Conservation (phyloP, 2,113 vertebrate genomes). For the Aegotheles bennettii region DNA sequence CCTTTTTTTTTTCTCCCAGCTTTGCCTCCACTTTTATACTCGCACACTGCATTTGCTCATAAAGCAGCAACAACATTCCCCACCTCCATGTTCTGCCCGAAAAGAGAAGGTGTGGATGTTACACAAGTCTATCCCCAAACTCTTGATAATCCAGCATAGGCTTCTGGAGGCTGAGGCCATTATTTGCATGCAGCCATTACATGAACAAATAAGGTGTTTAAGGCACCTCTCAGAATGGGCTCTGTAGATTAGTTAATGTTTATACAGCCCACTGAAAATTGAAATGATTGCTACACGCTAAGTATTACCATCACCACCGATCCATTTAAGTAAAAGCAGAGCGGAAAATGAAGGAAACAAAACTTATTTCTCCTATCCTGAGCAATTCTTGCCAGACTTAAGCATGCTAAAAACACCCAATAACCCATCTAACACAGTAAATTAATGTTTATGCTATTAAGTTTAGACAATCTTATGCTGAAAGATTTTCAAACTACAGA, state of each 20-base stretch:
- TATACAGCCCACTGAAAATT: conserved; percentile 22
- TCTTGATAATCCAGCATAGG: rapidly evolving
- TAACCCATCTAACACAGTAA: conserved; percentile 32
- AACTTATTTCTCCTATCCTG: conserved; percentile 42
- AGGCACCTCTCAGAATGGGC: conserved; percentile 8
- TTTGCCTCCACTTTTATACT: not conserved
- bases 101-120: not conserved
- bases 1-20: not conserved
- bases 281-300: conserved; percentile 18
- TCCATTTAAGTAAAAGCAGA: conserved; percentile 1
- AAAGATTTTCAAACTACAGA: conserved; percentile 53
- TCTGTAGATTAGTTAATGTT: conserved; percentile 50
- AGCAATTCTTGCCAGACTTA: conserved; percentile 34
- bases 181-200: not conserved
- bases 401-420: conserved; percentile 14
- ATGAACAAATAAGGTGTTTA: conserved; percentile 19
- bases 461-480: conserved; percentile 45
- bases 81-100: not conserved
- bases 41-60: not conserved
- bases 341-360: conserved; percentile 14
- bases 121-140: not conserved
- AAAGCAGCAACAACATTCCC: not conserved
- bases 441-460: conserved; percentile 54
- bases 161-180: not conserved
- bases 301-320: conserved; percentile 14